Conservation (phyloP, 2,113 vertebrate species). For the Nothobranchius furzeri region DNA sequence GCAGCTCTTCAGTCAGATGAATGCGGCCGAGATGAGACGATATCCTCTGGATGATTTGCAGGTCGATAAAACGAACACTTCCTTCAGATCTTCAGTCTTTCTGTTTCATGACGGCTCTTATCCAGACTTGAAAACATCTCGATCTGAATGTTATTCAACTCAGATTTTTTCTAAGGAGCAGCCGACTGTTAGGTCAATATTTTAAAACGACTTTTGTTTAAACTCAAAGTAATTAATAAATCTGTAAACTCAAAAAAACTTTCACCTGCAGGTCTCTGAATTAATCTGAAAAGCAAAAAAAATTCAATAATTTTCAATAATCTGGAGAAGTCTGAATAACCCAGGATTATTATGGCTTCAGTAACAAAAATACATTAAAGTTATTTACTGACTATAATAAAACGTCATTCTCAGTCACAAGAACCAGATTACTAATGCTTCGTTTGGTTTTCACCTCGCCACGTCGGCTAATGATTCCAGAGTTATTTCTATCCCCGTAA, state of each 20-base stretch:
- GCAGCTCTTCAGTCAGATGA: slow-evolving; percentile 26
- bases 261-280: too few relatives aligned
- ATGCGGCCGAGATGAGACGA: slow-evolving; percentile 8
- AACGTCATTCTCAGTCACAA: too few relatives aligned
- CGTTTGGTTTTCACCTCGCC: neutral
- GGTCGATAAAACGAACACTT: neutral
- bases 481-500: slow-evolving; percentile 14
- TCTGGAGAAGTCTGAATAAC: too few relatives aligned
- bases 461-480: slow-evolving; percentile 15
- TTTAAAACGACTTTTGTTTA: too few relatives aligned
- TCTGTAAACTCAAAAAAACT: too few relatives aligned
- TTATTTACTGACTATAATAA: neutral
- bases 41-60: slow-evolving; percentile 7
- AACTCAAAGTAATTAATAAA: too few relatives aligned
- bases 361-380: too few relatives aligned
- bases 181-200: neutral
- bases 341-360: too few relatives aligned
- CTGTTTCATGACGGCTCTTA: neutral
- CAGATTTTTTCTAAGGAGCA: neutral
- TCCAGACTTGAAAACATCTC: neutral
- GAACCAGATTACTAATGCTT: too few relatives aligned
- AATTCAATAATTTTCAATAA: too few relatives aligned
- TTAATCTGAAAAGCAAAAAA: too few relatives aligned
- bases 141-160: neutral
- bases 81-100: too few relatives aligned